Percentiles rank a stretch among this genome's conserved stretches.
phyloP scores from a whole-genome alignment of 2,113 vertebrate species.

The Stercorarius parasiticus region DNA sequence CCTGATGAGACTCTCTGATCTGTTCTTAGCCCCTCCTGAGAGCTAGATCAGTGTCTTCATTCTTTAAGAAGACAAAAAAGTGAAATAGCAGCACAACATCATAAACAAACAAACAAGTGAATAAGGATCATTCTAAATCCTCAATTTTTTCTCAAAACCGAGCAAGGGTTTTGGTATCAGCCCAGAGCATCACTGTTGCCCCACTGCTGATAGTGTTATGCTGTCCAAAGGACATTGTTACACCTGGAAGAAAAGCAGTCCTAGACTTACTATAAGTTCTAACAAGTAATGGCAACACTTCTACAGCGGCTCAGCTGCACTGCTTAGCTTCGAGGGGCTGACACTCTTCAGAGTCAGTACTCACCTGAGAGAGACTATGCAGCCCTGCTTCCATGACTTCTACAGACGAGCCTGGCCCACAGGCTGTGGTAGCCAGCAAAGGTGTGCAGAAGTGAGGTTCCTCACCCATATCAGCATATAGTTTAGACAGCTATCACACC shows the following conservation, averaged over 20 bases:
- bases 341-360: neutral
- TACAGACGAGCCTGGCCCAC: neutral
- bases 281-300: neutral
- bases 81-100: neutral
- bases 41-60: neutral
- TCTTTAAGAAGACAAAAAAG: neutral
- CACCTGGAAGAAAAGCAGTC: neutral
- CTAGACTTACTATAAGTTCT: neutral
- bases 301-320: neutral
- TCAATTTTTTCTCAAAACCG: neutral
- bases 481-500: neutral
- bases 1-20: neutral
- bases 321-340: neutral
- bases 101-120: neutral
- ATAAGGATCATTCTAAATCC: neutral
- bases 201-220: fast-evolving
- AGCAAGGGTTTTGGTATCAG: neutral
- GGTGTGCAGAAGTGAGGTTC: neutral
- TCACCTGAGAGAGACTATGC: neutral
- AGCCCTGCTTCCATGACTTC: neutral
- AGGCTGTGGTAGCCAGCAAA: neutral
- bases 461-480: neutral
- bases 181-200: neutral
- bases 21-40: neutral
- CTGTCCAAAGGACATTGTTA: neutral